phyloP scores from a whole-genome alignment of 2,113 vertebrate species.

The Caranx ignobilis region DNA sequence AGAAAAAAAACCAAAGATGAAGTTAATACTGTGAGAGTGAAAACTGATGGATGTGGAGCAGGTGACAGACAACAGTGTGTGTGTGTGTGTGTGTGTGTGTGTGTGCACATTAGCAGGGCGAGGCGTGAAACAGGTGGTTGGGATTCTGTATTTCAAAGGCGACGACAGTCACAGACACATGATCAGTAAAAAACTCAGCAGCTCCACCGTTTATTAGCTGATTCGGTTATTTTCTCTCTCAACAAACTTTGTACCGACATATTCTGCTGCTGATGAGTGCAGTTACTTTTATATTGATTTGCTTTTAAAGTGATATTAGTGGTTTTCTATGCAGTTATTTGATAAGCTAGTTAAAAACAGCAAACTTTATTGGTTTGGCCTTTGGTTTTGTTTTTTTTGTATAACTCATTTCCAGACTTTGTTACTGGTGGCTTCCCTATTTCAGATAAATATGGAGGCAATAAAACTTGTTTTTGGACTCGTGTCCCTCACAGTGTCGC shows the following conservation, averaged over 20 bases:
- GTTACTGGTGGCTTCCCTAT: slow-evolving; percentile 54
- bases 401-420: background rate
- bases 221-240: background rate
- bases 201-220: slow-evolving; percentile 27
- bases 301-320: slow-evolving; percentile 17
- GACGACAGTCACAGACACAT: slow-evolving; percentile 1
- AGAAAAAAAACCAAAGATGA: slow-evolving; percentile 55
- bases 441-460: slow-evolving; percentile 50
- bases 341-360: slow-evolving; percentile 37
- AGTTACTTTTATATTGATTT: slow-evolving; percentile 32
- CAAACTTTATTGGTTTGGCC: background rate
- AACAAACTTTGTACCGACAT: background rate
- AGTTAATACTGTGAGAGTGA: slow-evolving; percentile 1
- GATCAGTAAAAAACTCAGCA: slow-evolving; percentile 12
- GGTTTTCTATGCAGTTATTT: slow-evolving; percentile 42
- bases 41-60: slow-evolving; percentile 51
- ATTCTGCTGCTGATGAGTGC: slow-evolving; percentile 1
- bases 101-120: slow-evolving; percentile 34
- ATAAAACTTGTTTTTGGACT: slow-evolving; percentile 54
- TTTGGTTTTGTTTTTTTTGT: slow-evolving; percentile 21
- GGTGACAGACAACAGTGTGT: slow-evolving; percentile 50
- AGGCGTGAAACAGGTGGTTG: slow-evolving; percentile 45
- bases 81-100: background rate
- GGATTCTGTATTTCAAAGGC: slow-evolving; percentile 1
- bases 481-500: background rate